phyloP scores from a whole-genome alignment of 2,113 vertebrate species.

The Psittacus erithacus region DNA sequence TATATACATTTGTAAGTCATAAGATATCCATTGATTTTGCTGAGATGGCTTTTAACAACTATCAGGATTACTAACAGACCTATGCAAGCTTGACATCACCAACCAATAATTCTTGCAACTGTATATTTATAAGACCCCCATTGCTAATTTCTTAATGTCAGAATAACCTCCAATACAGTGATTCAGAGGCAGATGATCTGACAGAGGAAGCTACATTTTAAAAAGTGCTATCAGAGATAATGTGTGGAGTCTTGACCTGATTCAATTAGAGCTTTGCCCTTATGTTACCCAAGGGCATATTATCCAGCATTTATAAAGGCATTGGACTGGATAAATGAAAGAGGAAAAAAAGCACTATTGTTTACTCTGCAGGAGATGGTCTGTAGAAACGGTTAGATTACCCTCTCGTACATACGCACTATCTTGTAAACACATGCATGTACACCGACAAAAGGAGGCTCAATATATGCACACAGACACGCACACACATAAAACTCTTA shows the following conservation, averaged over 20 bases:
- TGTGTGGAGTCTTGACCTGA: slow-evolving; percentile 60
- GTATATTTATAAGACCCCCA: slow-evolving; percentile 13
- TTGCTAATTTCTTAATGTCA: slow-evolving; percentile 43
- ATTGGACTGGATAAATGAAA: slow-evolving; percentile 52
- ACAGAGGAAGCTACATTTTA: slow-evolving; percentile 53
- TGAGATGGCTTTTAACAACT: slow-evolving; percentile 39
- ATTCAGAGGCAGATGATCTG: slow-evolving; percentile 52
- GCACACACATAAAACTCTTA: neutral
- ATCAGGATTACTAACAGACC: slow-evolving; percentile 65
- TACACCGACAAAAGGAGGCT: neutral
- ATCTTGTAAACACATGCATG: neutral
- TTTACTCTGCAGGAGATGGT: slow-evolving; percentile 60
- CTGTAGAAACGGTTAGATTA: slow-evolving; percentile 58
- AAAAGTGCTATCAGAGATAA: slow-evolving; percentile 65
- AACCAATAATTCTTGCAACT: slow-evolving; percentile 51
- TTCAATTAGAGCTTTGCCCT: slow-evolving; percentile 64
- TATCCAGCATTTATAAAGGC: slow-evolving; percentile 69
- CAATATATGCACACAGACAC: neutral
- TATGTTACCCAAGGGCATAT: slow-evolving; percentile 43
- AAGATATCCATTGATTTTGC: slow-evolving; percentile 25
- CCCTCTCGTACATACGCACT: neutral
- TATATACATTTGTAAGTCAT: neutral
- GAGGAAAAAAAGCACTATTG: slow-evolving; percentile 29
- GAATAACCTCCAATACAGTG: slow-evolving; percentile 46
- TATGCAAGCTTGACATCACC: slow-evolving; percentile 44